Evolutionary conservation across 2,113 vertebrate species (phyloP), one percentile per base, ranked within the genome.

Genomic region (Centropus unirufus): DNA sequence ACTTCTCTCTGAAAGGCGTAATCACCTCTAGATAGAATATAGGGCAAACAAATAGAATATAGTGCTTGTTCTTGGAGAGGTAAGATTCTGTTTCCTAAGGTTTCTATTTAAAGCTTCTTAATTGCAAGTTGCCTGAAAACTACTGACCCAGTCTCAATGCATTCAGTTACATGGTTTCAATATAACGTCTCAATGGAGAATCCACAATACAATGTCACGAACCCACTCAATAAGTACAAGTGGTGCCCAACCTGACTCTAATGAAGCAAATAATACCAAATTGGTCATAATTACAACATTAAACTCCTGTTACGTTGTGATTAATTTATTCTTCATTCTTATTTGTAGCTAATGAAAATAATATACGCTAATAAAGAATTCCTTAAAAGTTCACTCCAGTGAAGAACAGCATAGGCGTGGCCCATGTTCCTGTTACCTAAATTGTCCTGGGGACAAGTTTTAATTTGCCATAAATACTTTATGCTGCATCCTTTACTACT

Each of bases 391-490:
- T 82, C 63, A 84, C 57, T 89, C 42, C 85, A 83, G 64, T 63
- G 64, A 87, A 79, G 59, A 79, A 27, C 7, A 86, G 78, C 81
- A 59, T 64, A 95, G 87, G 95, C 84, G 83, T 73, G 55, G 68
- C 19, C 47, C 47, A 8, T 30, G 58, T 82, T 57, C 92, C 62
- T 55, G 10, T 61, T 67, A 79, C 29, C 74, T 61, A 36, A 94
- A 85, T 77, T 86, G 62, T 92, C 92, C 87, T 90, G 61, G 55
- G 94, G 84, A 87, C n/a, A 78, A 82, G 75, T 89, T 95, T 95
- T 95, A 83, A 95, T 97, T 97, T 95, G 63, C 66, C 87, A 94
- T 95, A 64, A 97, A 95, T 96, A 95, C 78, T 95, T 97, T 18
- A 95, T 93, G 95, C 76, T 72, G 86, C 88, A 92, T 96, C 76